These are phyloP conservation scores for Dipodomys spectabilis DNA, from an alignment of 2,113 vertebrate species.

Conservation along the genomic window DNA sequence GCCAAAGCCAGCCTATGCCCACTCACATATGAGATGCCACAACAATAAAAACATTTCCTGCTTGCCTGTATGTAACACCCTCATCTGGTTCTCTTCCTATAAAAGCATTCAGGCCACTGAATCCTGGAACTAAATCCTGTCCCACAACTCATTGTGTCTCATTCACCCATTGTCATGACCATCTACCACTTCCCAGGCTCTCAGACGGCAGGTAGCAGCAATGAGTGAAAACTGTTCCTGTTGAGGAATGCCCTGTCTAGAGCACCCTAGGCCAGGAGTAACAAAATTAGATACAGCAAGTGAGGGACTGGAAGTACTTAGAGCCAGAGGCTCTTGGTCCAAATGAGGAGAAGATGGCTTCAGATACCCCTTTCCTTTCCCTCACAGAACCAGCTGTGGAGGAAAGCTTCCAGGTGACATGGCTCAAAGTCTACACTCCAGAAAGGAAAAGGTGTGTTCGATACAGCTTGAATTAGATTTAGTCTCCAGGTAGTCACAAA, in stretches of 20 bases:
- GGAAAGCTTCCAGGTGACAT: background rate
- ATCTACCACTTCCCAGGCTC: background rate
- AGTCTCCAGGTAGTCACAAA: rapidly evolving
- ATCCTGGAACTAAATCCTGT: background rate
- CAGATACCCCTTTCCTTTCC: background rate
- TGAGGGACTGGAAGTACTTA: background rate
- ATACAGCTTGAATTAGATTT: background rate
- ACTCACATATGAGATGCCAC: background rate
- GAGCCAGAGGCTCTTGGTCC: background rate
- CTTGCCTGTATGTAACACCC: background rate
- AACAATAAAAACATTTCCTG: background rate
- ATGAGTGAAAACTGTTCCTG: background rate
- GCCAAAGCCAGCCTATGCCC: background rate
- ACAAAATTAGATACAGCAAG: background rate
- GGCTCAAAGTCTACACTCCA: background rate
- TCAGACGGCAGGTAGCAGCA: background rate
- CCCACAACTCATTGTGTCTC: background rate
- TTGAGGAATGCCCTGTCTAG: background rate
- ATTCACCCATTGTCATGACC: background rate
- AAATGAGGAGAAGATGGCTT: background rate
- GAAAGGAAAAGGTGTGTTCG: background rate
- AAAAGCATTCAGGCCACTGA: background rate
- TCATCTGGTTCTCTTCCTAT: background rate
- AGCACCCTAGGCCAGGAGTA: background rate
- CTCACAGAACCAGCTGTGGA: background rate